phyloP scores from a whole-genome alignment of 2,113 vertebrate genomes.

The Aepyceros melampus region DNA sequence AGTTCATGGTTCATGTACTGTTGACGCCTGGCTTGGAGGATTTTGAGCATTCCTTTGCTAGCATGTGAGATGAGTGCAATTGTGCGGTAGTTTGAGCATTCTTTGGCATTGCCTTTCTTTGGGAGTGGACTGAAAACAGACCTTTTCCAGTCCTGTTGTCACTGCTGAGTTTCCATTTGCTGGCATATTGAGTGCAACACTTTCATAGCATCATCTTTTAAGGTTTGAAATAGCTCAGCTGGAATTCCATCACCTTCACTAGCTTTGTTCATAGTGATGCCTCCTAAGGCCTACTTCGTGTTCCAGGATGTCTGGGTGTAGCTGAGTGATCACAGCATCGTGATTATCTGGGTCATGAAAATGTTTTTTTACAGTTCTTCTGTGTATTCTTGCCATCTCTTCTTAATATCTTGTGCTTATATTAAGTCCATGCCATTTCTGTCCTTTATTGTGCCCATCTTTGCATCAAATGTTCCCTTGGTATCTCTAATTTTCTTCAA shows the following conservation, averaged over 20 bases:
- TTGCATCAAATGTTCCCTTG: background rate
- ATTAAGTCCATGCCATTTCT: background rate
- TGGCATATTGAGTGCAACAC: background rate
- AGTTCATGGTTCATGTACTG: background rate
- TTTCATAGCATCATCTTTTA: background rate
- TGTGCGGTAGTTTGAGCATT: background rate
- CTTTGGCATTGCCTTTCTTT: background rate
- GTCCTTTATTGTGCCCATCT: background rate
- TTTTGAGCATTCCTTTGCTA: background rate
- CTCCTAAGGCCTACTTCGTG: background rate
- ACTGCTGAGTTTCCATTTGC: background rate
- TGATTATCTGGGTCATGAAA: background rate
- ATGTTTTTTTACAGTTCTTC: background rate
- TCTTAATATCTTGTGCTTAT: background rate
- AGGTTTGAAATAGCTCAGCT: background rate
- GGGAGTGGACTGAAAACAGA: background rate
- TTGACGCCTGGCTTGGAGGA: background rate
- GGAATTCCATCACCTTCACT: background rate
- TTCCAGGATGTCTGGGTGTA: background rate
- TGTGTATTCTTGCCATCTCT: background rate
- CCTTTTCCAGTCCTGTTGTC: background rate
- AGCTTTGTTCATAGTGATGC: background rate
- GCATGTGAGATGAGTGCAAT: background rate
- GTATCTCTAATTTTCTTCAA: background rate
- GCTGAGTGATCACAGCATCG: background rate